A percentile compares a stretch with the other conserved stretches of the same genome.
Conservation (phyloP, 1,140 invertebrate genomes). For the Neuroterus valhalla region DNA sequence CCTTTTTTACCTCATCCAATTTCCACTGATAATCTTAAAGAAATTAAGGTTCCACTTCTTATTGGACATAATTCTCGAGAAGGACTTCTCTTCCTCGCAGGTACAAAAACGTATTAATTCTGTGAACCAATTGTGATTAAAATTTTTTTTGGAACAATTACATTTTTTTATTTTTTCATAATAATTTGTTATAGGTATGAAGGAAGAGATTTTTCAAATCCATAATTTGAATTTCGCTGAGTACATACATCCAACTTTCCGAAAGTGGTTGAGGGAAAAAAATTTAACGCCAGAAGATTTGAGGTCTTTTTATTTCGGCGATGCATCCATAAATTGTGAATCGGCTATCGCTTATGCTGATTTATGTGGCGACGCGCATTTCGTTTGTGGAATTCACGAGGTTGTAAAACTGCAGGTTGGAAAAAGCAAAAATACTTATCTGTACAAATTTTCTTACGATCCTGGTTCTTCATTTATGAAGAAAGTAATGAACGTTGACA, state of each 20-base stretch:
- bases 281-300: conserved; percentile 47
- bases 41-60: conserved; percentile 77
- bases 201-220: conserved; percentile 37
- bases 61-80: conserved; percentile 78
- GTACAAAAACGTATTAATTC: conserved; percentile 31
- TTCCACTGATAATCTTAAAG: conserved; percentile 60
- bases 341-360: conserved; percentile 63
- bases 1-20: conserved; percentile 70
- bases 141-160: background rate
- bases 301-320: conserved; percentile 61
- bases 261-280: conserved; percentile 33
- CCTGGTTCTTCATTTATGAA: conserved; percentile 41
- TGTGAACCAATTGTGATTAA: background rate
- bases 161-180: background rate
- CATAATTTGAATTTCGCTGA: conserved; percentile 43
- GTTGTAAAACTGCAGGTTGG: conserved; percentile 65
- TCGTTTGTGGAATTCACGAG: conserved; percentile 68
- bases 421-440: conserved; percentile 61
- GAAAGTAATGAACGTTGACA: conserved; percentile 35
- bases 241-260: conserved; percentile 32
- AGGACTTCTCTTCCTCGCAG: conserved; percentile 59
- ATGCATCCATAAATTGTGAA: conserved; percentile 57
- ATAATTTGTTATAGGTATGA: conserved; percentile 34
- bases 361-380: conserved; percentile 70
- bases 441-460: conserved; percentile 74